Base-by-base conservation (phyloP, 2,888 invertebrate species). In the Mactromeris polynyma region DNA sequence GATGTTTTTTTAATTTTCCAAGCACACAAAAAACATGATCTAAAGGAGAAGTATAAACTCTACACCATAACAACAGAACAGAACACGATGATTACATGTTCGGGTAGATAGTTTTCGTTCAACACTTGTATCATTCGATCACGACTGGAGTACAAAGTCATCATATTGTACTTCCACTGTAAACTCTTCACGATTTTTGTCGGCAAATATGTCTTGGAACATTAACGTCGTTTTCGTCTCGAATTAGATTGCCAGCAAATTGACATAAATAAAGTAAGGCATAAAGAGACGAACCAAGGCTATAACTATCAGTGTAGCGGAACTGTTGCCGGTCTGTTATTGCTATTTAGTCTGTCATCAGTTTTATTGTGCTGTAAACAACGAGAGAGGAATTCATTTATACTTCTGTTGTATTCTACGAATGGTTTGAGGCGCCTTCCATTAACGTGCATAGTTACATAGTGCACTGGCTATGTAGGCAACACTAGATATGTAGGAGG, bases 341-440 rank as follows among this genome's bases (percentile, higher is more conserved):
- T 83, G 79, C 85, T 21, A 83, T 89, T 89, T 83, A 88, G 81
- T 88, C 88, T 85, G 58, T 73, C 84, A 88, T 46, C 54, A 81
- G 81, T 88, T 88, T 88, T 88, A 88, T 88, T 81, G 54, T 80
- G 88, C 81, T 33, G 81, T 88, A 88, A 88, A 88, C 42, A 88
- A 64, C 78, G 9, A 17, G 69, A 19, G 51, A 33, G 58, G 54
- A 46, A 84, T 83, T 83, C 73, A n/a, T 64, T 64, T 64, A 26
- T 69, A 82, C 26, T 82, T 19, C 69, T 17, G 21, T 36, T 58
- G 40, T n/a, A 38, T 26, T 36, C 21, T 40, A 82, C 40, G 58
- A n/a, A 82, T 9, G n/a, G 19, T n/a, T 2, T n/a, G 26, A 26
- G n/a, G 58, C 9, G 58, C 58, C 58, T n/a, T 58, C 58, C 21